Conservation (phyloP, 2,797 vertebrate species). For the Knipowitschia caucasica region DNA sequence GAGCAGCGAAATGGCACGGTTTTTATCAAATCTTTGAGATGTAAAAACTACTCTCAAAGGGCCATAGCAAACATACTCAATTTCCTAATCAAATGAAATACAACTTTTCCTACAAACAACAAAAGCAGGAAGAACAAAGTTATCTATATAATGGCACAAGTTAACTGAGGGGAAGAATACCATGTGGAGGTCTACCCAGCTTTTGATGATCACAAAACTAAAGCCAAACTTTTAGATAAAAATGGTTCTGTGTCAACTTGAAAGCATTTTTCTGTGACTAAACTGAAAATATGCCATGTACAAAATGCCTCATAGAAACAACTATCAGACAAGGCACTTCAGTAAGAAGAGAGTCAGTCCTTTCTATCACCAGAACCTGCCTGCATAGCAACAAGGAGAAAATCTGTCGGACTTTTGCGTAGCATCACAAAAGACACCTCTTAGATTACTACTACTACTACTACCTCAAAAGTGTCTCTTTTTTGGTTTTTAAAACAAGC, state of each 20-base stretch:
- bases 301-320: conserved; percentile 91
- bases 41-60: conserved; percentile 30
- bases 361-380: conserved; percentile 82
- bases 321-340: conserved; percentile 99
- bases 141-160: conserved; percentile 72
- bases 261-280: conserved; percentile 84
- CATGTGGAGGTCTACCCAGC: conserved; percentile 65
- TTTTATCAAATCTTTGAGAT: conserved; percentile 45
- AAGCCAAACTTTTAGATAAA: conserved; percentile 76
- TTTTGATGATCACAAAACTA: conserved; percentile 56
- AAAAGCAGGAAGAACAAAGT: conserved; percentile 61
- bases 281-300: conserved; percentile 88
- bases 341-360: conserved; percentile 86
- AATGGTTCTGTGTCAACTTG: conserved; percentile 76
- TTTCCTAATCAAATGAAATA: conserved; percentile 59
- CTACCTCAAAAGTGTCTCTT: conserved; percentile 35
- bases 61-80: conserved; percentile 59
- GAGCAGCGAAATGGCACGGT: conserved; percentile 62
- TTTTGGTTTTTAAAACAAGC: conserved; percentile 77
- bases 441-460: too few species aligned
- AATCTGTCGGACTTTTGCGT: conserved; percentile 62
- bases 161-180: conserved; percentile 45
- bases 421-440: conserved; percentile 57
- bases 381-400: conserved; percentile 85
- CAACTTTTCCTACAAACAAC: conserved; percentile 55